Base-by-base conservation (phyloP, 2,113 vertebrate species). In the Noctilio leporinus region DNA sequence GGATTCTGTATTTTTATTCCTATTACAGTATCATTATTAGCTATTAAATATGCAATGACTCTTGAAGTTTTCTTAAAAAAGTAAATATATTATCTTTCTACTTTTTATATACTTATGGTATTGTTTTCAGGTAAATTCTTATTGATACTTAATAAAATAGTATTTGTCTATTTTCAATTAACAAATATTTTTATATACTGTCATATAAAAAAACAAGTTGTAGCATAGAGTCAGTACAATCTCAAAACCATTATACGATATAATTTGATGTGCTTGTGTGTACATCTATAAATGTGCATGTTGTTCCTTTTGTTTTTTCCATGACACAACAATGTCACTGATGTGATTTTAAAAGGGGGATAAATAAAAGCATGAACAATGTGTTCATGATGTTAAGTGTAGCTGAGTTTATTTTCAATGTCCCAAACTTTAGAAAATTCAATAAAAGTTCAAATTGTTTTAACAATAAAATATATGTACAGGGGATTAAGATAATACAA, bases 41-140 rank as follows among this genome's bases (percentile, higher is more conserved):
- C 28, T 95, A 72, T 57, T 82, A 78, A 93, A 91, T 62, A 76
- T 15, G 3, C 5, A 47, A 9, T 86, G 9, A 78, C 80, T 30
- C 9, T 9, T 62, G 4, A 94, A 78, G 28, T 43, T 17, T 28
- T 75, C 11, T 49, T 76, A 73, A 89, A 12, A 86, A 82, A 73
- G 40, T n/a, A 91, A 86, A 83, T 33, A 30, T 20, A 49, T 3
- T 35, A 51, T 86, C 65, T 91, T 11, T 81, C 30, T 87, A 38
- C 40, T 67, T 89, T 72, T 78, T 80, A 75, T 70, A 57, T 17
- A 94, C 43, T 67, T 55, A 72, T 40, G 3, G 10, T 73, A 86
- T 67, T 83, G 70, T 43, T 87, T 95, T 95, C n/a, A 86, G n/a
- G 55, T 72, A 95, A 69, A 78, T 26, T 84, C 11, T 88, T 73